These are phyloP conservation scores for Acheta domesticus DNA, from an alignment of 2,888 invertebrate species.

Conservation along the genomic window DNA sequence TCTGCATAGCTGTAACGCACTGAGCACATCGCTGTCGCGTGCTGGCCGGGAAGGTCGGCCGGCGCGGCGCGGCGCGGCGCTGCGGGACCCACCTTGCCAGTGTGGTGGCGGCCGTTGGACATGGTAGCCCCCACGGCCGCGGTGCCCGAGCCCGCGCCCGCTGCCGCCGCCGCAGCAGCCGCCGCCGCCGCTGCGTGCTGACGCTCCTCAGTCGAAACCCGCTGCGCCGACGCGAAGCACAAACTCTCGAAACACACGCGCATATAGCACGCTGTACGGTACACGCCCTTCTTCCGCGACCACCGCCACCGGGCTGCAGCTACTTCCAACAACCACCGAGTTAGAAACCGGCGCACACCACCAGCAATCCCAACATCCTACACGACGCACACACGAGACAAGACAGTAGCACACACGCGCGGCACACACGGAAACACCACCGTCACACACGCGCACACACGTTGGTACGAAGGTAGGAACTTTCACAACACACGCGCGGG, in stretches of 20 bases:
- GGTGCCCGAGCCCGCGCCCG: constrained; percentile 38
- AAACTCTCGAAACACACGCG: constrained; percentile 87
- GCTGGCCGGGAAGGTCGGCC: constrained; percentile 38
- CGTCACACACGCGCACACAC: background rate
- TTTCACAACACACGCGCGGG: background rate
- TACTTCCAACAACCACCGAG: background rate
- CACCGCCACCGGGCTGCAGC: background rate
- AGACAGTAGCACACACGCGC: background rate
- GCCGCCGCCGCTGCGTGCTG: constrained; percentile 34
- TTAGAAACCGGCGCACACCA: background rate
- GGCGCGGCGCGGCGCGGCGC: constrained; percentile 39
- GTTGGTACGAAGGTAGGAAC: background rate
- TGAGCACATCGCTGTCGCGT: constrained; percentile 41
- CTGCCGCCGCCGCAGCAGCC: constrained; percentile 40
- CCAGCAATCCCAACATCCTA: background rate
- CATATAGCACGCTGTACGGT: constrained; percentile 58
- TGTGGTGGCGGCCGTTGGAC: constrained; percentile 37
- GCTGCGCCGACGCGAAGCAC: constrained; percentile 83
- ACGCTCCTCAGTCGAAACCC: constrained; percentile 36
- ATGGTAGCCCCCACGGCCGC: constrained; percentile 35
- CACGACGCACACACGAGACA: background rate
- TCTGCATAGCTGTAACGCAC: too few relatives aligned
- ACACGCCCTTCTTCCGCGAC: background rate
- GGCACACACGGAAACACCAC: background rate
- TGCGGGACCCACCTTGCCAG: constrained; percentile 26